Evolutionary conservation across 2,797 vertebrate species (phyloP), one percentile per base, ranked within the genome.

Genomic region (Echiichthys vipera): DNA sequence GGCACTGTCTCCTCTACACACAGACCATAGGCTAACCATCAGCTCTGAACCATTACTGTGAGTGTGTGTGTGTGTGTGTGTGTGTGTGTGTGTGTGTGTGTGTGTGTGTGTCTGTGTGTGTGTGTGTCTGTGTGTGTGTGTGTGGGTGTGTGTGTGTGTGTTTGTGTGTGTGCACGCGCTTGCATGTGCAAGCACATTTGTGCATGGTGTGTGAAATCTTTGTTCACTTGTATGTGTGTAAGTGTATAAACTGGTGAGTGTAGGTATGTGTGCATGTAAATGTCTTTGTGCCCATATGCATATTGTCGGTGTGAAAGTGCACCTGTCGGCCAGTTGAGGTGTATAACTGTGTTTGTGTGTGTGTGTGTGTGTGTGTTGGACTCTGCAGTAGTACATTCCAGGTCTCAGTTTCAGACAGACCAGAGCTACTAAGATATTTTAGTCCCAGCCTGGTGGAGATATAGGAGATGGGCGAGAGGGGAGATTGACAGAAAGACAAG

Each of bases 1-100:
- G 94, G 94, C 93, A 93, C 92, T 94, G 89, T 94, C 91, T 92
- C 91, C 92, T 93, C 90, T 93, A 83, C 55, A 79, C 92, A 89
- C 77, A 80, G 76, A 86, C 78, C 71, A 80, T 22, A 53, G 64
- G 65, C 71, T 53, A 64, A 76, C 57, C 66, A 68, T 68, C 51
- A 68, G 56, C 75, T 49, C 65, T 78, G 65, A 75, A 82, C 62
- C 13, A 47, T 3, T 43, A 70, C 51, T 24, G 24, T 47, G 56
- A 39, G 47, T 51, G 49, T 45, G 25, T 49, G 51, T 37, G 32
- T 77, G 46, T 54, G 59, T 36, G 62, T 65, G 57, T 49, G 45
- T 61, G 39, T 51, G 42, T 20, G 50, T 50, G n/a, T 40, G 34
- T 61, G 13, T 39, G 55, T 13, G 36, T 34, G 37, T 25, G 25